phyloP scores from a whole-genome alignment of 2,113 vertebrate species.

The Sylvia atricapilla region DNA sequence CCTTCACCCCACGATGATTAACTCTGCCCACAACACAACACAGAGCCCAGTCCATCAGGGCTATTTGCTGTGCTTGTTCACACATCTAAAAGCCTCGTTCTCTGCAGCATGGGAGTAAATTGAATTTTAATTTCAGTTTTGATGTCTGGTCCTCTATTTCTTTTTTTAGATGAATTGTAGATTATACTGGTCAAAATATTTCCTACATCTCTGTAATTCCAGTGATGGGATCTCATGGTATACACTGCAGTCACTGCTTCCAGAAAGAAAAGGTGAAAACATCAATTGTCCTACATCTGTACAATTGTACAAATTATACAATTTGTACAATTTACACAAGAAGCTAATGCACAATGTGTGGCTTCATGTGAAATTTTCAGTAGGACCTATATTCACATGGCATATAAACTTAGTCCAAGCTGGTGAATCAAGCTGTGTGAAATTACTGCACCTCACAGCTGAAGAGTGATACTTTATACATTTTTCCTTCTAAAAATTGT shows the following conservation, averaged over 20 bases:
- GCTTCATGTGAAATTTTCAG: neutral
- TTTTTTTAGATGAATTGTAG: neutral
- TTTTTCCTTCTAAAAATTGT: neutral
- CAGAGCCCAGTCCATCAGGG: neutral
- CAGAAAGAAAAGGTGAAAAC: neutral
- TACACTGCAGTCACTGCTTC: neutral
- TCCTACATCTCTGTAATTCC: neutral
- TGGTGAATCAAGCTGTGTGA: neutral
- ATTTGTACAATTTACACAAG: too few relatives aligned
- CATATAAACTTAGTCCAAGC: neutral
- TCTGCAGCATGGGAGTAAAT: neutral
- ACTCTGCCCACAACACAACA: neutral
- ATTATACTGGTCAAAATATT: neutral
- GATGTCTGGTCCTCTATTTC: neutral
- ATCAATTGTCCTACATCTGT: neutral
- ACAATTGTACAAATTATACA: too few relatives aligned
- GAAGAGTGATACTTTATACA: neutral
- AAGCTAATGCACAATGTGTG: neutral
- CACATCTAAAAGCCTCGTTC: neutral
- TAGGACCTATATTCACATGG: neutral
- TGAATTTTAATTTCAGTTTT: constrained; percentile 20
- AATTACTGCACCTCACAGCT: neutral
- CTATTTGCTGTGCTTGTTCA: neutral
- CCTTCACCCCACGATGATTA: neutral
- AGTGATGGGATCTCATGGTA: neutral